These are phyloP conservation scores for Drosophila antonietae DNA, from an alignment of 2,888 invertebrate genomes.

Conservation along the genomic window DNA sequence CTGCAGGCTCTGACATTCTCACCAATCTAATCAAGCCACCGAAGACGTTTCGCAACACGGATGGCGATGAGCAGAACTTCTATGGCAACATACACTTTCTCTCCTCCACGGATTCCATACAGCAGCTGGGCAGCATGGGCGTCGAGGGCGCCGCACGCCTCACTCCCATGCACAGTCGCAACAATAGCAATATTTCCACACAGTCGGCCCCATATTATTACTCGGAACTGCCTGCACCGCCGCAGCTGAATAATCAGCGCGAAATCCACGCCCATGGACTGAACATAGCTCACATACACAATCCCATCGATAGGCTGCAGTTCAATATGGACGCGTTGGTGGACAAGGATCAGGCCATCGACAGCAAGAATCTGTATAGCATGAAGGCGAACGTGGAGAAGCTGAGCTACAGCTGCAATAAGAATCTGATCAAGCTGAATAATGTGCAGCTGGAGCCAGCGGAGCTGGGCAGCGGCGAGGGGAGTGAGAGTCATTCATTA, in stretches of 20 bases:
- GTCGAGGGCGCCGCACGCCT: slow-evolving; percentile 50
- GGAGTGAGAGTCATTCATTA: slow-evolving; percentile 49
- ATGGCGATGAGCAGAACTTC: slow-evolving; percentile 81
- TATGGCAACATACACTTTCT: slow-evolving; percentile 84
- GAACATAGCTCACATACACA: slow-evolving; percentile 81
- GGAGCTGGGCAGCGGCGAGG: slow-evolving; percentile 34
- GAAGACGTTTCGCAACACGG: slow-evolving; percentile 83
- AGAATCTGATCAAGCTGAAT: slow-evolving; percentile 72
- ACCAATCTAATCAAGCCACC: slow-evolving; percentile 84
- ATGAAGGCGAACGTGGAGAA: slow-evolving; percentile 82
- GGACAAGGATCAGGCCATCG: slow-evolving; percentile 86
- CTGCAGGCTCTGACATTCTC: slow-evolving; percentile 65
- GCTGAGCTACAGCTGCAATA: slow-evolving; percentile 80
- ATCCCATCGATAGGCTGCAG: slow-evolving; percentile 86
- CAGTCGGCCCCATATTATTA: slow-evolving; percentile 94
- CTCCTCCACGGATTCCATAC: slow-evolving; percentile 83
- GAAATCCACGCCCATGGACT: slow-evolving; percentile 85
- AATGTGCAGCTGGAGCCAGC: slow-evolving; percentile 38
- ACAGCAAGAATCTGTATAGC: slow-evolving; percentile 83
- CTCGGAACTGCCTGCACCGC: slow-evolving; percentile 88
- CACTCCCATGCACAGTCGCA: slow-evolving; percentile 87
- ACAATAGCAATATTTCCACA: slow-evolving; percentile 87
- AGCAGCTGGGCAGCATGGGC: slow-evolving; percentile 67
- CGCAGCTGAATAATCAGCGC: slow-evolving; percentile 89
- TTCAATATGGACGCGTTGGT: slow-evolving; percentile 87